These are phyloP conservation scores for Apolygus lucorum DNA, from an alignment of 1,140 invertebrate genomes.

Conservation along the genomic window DNA sequence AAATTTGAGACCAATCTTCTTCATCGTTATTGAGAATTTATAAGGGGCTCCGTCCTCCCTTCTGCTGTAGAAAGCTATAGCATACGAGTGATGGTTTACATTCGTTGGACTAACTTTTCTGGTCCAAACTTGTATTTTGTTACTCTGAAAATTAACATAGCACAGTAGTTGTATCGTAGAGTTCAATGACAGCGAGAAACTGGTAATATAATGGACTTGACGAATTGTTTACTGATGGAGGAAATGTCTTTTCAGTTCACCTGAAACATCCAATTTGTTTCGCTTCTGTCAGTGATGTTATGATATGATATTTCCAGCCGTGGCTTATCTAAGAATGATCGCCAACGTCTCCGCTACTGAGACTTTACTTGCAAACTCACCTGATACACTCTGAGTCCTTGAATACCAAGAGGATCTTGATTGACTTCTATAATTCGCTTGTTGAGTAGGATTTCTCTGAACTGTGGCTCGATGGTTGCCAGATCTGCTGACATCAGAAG, in stretches of 20 bases:
- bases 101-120: neutral
- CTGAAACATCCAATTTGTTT: too few species aligned
- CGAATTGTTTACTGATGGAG: too few species aligned
- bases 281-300: too few species aligned
- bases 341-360: too few species aligned
- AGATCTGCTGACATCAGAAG: slow-evolving; percentile 83
- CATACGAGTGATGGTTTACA: neutral
- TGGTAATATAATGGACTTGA: too few species aligned
- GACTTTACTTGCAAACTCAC: slow-evolving; percentile 31
- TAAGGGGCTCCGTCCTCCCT: neutral
- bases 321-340: too few species aligned
- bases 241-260: too few species aligned
- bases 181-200: too few species aligned
- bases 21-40: neutral
- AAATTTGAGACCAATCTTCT: neutral
- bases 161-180: too few species aligned
- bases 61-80: neutral
- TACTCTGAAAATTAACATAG: neutral
- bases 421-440: slow-evolving; percentile 64
- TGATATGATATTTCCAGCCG: too few species aligned
- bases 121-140: neutral
- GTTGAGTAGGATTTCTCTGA: slow-evolving; percentile 69
- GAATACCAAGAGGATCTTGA: slow-evolving; percentile 72
- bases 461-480: slow-evolving; percentile 56
- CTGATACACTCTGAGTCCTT: slow-evolving; percentile 47